Base-by-base conservation (phyloP, 1,140 invertebrate species). In the Procambarus virginalis region DNA sequence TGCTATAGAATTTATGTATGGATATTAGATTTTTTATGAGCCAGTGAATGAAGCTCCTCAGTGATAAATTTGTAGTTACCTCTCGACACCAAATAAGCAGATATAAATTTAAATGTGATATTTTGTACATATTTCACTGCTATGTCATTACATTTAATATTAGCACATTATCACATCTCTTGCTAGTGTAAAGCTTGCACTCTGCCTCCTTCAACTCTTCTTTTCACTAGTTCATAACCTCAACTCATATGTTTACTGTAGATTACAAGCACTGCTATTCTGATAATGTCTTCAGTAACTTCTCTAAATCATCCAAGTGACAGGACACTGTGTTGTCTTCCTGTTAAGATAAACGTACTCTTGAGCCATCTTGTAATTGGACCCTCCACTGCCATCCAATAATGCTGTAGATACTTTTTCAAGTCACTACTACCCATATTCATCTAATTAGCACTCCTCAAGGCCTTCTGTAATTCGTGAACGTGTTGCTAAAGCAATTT, bases 101-200 rank as follows among this genome's bases (percentile, higher is more conserved):
- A 70, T 70, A 70, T 70, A n/a, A 70, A 22, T n/a, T 22, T 70
- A 70, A 70, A 70, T 70, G 68, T 70, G 68, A 70, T 70, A 70
- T 70, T 70, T 70, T 70, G 68, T 34, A 70, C 22, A 70, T 70
- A 70, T 70, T 34, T 70, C n/a, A 22, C 68, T 70, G 68, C 22
- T 6, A 70, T 70, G 22, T 70, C 68, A 70, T 4, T n/a, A 70
- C 20, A 70, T 70, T 70, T 70, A 34, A 70, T 70, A 68, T 68
- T 20, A 70, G 68, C 68, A 70, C 68, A 70, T 34, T 70, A 70
- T 70, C 68, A 70, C 68, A n/a, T 70, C 20, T 34, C 68, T 70
- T 70, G 68, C 68, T 17, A 70, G 68, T 70, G 68, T 70, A 70
- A 0, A 70, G 68, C 68, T 70, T 70, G 22, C 68, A 70, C n/a